A percentile compares a stretch with the other conserved stretches of the same genome.
Evolutionary conservation across 2,888 invertebrate genomes (phyloP).

Genomic region (Urechis unicinctus): DNA sequence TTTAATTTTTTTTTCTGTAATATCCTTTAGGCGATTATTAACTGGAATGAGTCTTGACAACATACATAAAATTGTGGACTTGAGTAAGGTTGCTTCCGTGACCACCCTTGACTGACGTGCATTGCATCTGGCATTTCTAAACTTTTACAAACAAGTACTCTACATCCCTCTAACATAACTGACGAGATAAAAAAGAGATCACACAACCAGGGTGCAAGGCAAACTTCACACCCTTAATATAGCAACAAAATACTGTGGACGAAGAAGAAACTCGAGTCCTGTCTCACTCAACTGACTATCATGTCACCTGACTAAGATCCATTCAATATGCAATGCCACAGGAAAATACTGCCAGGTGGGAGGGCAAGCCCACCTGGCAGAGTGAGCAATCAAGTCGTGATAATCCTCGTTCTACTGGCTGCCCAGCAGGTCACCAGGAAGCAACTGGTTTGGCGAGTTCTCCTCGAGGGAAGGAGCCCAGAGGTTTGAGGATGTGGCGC

Average conservation of each 20-base stretch:
- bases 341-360: too few species aligned
- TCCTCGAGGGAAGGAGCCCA: not conserved
- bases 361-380: too few species aligned
- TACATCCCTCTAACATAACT: not conserved
- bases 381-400: too few species aligned
- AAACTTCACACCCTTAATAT: not conserved
- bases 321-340: too few species aligned
- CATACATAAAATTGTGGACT: too few species aligned
- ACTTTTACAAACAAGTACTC: not conserved
- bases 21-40: too few species aligned
- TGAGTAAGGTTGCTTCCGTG: too few species aligned
- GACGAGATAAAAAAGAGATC: not conserved
- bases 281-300: too few species aligned
- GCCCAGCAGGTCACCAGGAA: not conserved
- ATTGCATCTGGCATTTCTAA: not conserved
- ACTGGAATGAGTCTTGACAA: too few species aligned
- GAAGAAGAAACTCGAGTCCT: not conserved
- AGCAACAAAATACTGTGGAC: not conserved
- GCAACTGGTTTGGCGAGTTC: not conserved
- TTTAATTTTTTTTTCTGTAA: not conserved
- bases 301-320: too few species aligned
- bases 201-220: not conserved
- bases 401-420: too few species aligned
- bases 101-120: too few species aligned
- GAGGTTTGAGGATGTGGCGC: not conserved